Conservation (phyloP, 2,797 vertebrate genomes). For the Cuniculus paca region DNA sequence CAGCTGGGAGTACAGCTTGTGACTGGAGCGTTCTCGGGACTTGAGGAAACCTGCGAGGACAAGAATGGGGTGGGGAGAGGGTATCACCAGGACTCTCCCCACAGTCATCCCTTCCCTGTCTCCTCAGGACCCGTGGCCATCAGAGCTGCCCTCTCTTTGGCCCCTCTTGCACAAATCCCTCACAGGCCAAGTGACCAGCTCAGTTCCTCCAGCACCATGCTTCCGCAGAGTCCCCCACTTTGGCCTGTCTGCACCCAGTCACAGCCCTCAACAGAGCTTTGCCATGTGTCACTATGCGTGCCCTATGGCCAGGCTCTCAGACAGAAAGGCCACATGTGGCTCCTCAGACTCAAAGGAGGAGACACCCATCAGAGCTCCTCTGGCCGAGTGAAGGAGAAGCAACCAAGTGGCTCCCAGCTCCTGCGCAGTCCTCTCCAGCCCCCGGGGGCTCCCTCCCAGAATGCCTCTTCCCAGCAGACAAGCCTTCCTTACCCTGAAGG, state of each 20-base stretch:
- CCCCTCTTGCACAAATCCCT: not conserved
- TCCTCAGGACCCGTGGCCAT: not conserved
- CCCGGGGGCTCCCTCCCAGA: accelerated
- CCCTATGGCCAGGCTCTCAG: not conserved
- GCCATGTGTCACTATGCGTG: not conserved
- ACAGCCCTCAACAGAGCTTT: not conserved
- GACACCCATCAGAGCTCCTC: not conserved
- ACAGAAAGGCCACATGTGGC: not conserved
- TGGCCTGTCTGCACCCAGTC: not conserved
- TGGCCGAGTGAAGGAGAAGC: not conserved
- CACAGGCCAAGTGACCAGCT: not conserved
- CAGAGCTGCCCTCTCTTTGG: not conserved
- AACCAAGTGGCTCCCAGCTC: too few species aligned
- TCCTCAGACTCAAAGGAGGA: not conserved
- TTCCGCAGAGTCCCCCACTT: not conserved
- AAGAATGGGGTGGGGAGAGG: not conserved
- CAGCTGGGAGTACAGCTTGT: slow-evolving; percentile 95
- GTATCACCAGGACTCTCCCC: not conserved
- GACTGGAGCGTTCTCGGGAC: slow-evolving; percentile 95
- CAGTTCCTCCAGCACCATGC: not conserved
- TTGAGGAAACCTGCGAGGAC: slow-evolving; percentile 92
- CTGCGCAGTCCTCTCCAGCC: not conserved
- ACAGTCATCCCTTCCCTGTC: not conserved
- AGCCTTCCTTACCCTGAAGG: slow-evolving; percentile 91
- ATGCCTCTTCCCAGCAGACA: not conserved